Base-by-base conservation (phyloP, 1,140 invertebrate species). In the Lasioglossum baleicum region DNA sequence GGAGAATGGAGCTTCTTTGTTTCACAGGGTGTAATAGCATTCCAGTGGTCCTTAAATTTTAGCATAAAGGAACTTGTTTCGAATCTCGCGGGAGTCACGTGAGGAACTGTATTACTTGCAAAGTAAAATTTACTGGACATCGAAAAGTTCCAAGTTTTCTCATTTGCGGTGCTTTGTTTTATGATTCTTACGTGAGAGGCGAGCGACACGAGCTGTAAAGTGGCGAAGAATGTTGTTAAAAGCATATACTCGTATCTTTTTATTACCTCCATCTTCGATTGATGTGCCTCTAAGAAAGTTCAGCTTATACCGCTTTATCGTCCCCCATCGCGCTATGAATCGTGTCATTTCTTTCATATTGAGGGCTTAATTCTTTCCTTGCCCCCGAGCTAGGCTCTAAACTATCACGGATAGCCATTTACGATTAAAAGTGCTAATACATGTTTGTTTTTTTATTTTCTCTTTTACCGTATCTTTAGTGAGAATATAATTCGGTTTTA, bases 201-300 rank as follows among this genome's bases (percentile, higher is more conserved):
- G 64, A 68, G 26, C 58, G 69, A 71, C 53, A 84, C 61, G 76
- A 73, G 73, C 51, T 70, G 70, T 77, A 84, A 84, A 85, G 82
- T 51, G 72, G 66, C 44, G 48, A 75, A 35, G 60, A 68, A 81
- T 73, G 73, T 68, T 74, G 83, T 81, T 85, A 77, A 85, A 84
- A 85, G 83, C 83, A 85, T 85, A 84, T 81, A 81, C 83, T 81
- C 82, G 82, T 85, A 85, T 84, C 83, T 73, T 85, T 85, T 85
- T 85, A 85, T 84, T 81, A 85, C 83, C 67, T 58, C 82, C 74
- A 76, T 71, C 70, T 84, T 85, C 83, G 80, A 85, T 85, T 84
- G 82, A 85, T 85, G 83, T 48, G 56, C 78, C 65, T 70, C 73
- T 81, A 85, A 84, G 82, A 81, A 84, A 85, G 82, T 84, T 85